Evolutionary conservation across 2,888 invertebrate species (phyloP), one percentile per base, ranked within the genome.

Genomic region (Xiphydria camelus): DNA sequence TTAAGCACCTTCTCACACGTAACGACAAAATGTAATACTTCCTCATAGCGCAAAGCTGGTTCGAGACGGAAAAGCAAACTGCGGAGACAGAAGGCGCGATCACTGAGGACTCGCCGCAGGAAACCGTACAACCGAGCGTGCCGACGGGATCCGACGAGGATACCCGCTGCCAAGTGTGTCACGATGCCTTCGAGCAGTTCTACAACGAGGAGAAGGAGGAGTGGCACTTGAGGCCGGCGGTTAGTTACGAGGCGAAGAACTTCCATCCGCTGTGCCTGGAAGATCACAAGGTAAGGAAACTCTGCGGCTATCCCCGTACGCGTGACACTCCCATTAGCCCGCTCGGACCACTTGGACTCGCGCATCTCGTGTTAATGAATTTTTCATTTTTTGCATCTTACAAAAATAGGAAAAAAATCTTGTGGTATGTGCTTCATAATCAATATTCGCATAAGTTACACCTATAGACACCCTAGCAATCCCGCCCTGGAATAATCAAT

Each of bases 171-270:
- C 88, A 88, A 54, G 88, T 96, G 39, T 99, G 98, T 76, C 87
- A 88, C 9, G 98, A 99, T 78, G 82, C 82, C 54, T 97, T 99
- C 78, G 91, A 94, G 57, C 91, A 93, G 75, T 96, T 93, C 79
- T 99, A 91, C 79, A 91, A 96, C 73, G 94, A 98, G 76, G 98
- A 99, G 64, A 86, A 88, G 56, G 99, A 99, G 75, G 96, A 94
- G 71, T 99, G 99, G 99, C 93, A 95, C 70, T 80, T 98, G 19
- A 78, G 88, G 51, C 89, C 92, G 70, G 93, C 96, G 0, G 80
- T 91, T 14, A 80, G 84, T 4, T 85, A 88, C 21, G 87, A 91
- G 43, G 86, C 83, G 0, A 82, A 83, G 51, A 86, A 87, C 59
- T 96, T 92, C 73, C 95, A 96, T 79, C 94, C 95, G 0, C 76